phyloP scores from a whole-genome alignment of 2,888 invertebrate species.

The Rhagonycha fulva region DNA sequence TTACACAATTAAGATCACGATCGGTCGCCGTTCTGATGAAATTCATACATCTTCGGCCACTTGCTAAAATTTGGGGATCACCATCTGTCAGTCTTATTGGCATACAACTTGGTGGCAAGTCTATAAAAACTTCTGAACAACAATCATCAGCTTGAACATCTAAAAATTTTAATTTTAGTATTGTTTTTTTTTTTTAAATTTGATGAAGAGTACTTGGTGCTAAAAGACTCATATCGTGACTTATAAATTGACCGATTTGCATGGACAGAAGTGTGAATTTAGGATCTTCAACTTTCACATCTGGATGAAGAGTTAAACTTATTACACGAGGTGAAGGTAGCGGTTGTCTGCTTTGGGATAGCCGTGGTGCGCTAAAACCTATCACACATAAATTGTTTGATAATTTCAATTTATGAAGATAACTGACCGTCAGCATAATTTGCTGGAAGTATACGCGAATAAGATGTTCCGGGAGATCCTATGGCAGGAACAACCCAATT shows the following conservation, averaged over 20 bases:
- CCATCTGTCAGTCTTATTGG: conserved; percentile 60
- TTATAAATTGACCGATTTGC: conserved; percentile 80
- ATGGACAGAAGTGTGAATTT: conserved; percentile 75
- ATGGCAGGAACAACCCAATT: conserved; percentile 81
- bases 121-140: conserved; percentile 63
- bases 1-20: conserved; percentile 67
- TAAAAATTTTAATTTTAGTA: conserved; percentile 39
- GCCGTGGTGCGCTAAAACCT: conserved; percentile 62
- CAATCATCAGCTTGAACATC: conserved; percentile 61
- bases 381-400: neutral
- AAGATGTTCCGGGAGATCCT: conserved; percentile 78
- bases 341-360: conserved; percentile 62
- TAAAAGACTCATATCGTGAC: conserved; percentile 79
- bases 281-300: conserved; percentile 70
- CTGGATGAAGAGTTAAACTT: conserved; percentile 72
- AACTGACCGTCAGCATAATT: conserved; percentile 71
- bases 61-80: conserved; percentile 61
- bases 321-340: conserved; percentile 74
- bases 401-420: neutral
- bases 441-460: conserved; percentile 65
- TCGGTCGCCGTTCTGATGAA: conserved; percentile 73
- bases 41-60: conserved; percentile 69
- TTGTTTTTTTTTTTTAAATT: conserved; percentile 50
- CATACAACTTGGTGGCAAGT: conserved; percentile 58
- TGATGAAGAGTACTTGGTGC: conserved; percentile 77